phyloP scores from a whole-genome alignment of 2,888 invertebrate species.

The Augochlorella aurata region DNA sequence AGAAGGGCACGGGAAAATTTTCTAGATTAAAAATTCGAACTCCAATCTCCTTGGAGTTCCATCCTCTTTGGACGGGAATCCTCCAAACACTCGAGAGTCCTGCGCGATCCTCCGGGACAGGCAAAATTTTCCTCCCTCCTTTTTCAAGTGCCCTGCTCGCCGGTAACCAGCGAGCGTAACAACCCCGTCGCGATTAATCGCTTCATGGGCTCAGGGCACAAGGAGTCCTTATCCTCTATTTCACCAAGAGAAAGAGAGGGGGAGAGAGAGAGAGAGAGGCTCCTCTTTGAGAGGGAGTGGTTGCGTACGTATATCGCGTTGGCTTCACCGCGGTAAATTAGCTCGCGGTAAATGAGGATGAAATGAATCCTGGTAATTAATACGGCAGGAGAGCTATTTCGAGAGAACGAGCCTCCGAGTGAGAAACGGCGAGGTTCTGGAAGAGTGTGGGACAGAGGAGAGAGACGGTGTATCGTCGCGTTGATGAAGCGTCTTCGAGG shows the following conservation, averaged over 20 bases:
- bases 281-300: constrained; percentile 34
- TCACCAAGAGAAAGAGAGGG: not conserved
- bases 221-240: constrained; percentile 23
- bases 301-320: constrained; percentile 42
- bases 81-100: not conserved
- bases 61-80: not conserved
- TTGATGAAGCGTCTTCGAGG: constrained; percentile 57
- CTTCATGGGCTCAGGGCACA: constrained; percentile 35
- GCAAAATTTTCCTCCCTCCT: constrained; percentile 2
- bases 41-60: not conserved
- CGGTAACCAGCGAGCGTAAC: constrained; percentile 7
- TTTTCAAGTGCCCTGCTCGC: constrained; percentile 6
- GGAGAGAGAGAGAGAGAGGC: not conserved
- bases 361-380: constrained; percentile 76
- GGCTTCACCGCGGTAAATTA: constrained; percentile 70
- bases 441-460: not conserved
- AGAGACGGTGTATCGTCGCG: constrained; percentile 46
- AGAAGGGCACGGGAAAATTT: not conserved
- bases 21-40: not conserved
- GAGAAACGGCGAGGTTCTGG: not conserved
- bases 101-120: not conserved
- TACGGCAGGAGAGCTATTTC: constrained; percentile 74
- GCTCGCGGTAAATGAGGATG: constrained; percentile 70
- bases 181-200: constrained; percentile 55
- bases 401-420: constrained; percentile 54